Evolutionary conservation across 2,113 vertebrate genomes (phyloP).

Genomic region (Rhynchomys soricoides): DNA sequence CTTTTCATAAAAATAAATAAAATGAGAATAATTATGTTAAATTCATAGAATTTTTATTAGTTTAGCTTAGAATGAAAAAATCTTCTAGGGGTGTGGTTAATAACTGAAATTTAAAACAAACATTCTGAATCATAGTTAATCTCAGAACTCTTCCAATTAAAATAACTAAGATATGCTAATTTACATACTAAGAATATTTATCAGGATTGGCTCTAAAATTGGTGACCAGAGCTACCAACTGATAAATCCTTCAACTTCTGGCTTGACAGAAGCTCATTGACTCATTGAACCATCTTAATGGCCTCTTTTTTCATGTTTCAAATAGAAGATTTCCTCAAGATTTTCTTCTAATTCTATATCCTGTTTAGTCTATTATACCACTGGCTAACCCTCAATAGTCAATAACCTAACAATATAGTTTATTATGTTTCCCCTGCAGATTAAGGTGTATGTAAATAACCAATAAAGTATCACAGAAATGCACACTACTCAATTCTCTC

Average conservation of each 20-base stretch:
- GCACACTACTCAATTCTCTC: neutral
- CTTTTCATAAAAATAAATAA: conserved; percentile 53
- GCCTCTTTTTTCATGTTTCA: neutral
- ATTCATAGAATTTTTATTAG: neutral
- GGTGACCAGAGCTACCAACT: neutral
- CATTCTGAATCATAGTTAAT: neutral
- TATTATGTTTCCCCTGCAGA: neutral
- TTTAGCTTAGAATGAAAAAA: neutral
- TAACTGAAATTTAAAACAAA: neutral
- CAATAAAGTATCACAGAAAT: neutral
- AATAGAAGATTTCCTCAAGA: neutral
- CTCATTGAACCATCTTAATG: no score
- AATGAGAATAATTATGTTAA: conserved; percentile 28
- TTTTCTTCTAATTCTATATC: neutral
- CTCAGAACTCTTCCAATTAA: neutral
- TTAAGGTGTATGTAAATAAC: neutral
- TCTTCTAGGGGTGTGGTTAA: neutral
- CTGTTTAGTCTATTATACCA: neutral
- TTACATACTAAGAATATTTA: neutral
- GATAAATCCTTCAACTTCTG: neutral
- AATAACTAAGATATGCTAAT: conserved; percentile 17
- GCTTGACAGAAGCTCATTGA: neutral
- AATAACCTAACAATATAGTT: neutral
- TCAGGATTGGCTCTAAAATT: neutral
- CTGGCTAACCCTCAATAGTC: neutral